Base-by-base conservation (phyloP, 1,140 invertebrate species). In the Heterodera schachtii region DNA sequence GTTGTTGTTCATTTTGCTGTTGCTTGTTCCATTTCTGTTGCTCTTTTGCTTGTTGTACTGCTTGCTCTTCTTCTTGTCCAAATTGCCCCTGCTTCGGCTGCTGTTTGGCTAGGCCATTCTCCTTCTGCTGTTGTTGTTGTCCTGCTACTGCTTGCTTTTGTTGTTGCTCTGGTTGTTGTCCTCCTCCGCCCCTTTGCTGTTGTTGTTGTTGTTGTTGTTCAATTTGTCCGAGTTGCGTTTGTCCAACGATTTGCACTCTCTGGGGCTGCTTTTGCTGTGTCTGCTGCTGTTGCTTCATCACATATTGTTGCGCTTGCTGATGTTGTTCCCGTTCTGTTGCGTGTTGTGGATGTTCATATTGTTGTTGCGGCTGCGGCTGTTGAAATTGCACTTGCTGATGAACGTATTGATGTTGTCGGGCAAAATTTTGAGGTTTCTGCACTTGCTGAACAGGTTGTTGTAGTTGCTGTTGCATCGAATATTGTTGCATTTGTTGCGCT, bases 231-330 rank as follows among this genome's bases (percentile, higher is more conserved):
- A 71, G 4, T 47, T 64, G 64, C 41, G 9, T 21, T 8, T 78
- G 76, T 43, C 69, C 60, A 1, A 41, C 43, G 1, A 31, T 31
- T 52, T 49, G n/a, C 21, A 16, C 11, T 73, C 31, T 52, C 11
- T 60, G 47, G n/a, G 79, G 79, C 52, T 79, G 78, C 16, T 80
- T 73, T 66, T 79, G 78, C n/a, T 31, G 3, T 21, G 52, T 13
- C 44, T 76, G 75, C 44, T 66, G 66, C 41, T 74, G 73, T 3
- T 66, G 66, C 41, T 74, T 21, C 1, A 8, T n/a, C 7, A 57
- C 52, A 64, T 8, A 57, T 74, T 74, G 31, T 31, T 31, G 31
- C 31, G 31, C 31, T 31, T 31, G 31, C 1, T 31, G 31, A 31
- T 31, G 31, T 31, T 31, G 73, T 60, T 47, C 44, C 13, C 46